Evolutionary conservation across 2,797 vertebrate genomes (phyloP), one percentile per base, ranked within the genome.

Genomic region (Leuciscus waleckii): DNA sequence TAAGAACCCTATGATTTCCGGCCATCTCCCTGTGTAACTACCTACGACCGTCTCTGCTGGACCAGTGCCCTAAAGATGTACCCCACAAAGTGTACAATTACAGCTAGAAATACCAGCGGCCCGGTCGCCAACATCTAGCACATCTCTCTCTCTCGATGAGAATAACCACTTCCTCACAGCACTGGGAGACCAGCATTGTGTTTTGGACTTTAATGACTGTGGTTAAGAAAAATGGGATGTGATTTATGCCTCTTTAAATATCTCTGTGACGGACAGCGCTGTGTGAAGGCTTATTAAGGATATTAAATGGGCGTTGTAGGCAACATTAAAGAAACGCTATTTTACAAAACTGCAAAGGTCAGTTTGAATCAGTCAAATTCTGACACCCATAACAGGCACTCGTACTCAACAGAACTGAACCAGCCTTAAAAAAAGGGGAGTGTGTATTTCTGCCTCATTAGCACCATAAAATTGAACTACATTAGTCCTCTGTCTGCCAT

Each of bases 11-110:
- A 37, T 84, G 89, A 86, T 90, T 88, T 91, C 85, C 78, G 80
- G 85, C 85, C 61, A 46, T 78, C 54, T 39, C 17, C 63, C 76
- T 71, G 76, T 54, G 21, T 39, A 65, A 65, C 61, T 65, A 39
- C 84, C 68, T 81, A 76, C 68, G 29, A 79, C 68, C 84, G 41
- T 89, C 85, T 82, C 29, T n/a, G 73, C 85, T 83, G 75, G 88
- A 85, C 85, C 81, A 56, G 75, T 77, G 61, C 65, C 85, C 70
- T 85, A 70, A 91, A 88, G 67, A 83, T 82, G 54, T 76, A 71
- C 67, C 67, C 77, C 78, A 82, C 79, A 76, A 21, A 19, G 79
- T 81, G 87, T 86, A 91, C 82, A 91, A 90, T 91, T 91, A 90
- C 83, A 86, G 84, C 88, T 88, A 54, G 85, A 90, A 92, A 89